Evolutionary conservation across 2,888 invertebrate species (phyloP).

Genomic region (Scaptomyza cyrtandrae): DNA sequence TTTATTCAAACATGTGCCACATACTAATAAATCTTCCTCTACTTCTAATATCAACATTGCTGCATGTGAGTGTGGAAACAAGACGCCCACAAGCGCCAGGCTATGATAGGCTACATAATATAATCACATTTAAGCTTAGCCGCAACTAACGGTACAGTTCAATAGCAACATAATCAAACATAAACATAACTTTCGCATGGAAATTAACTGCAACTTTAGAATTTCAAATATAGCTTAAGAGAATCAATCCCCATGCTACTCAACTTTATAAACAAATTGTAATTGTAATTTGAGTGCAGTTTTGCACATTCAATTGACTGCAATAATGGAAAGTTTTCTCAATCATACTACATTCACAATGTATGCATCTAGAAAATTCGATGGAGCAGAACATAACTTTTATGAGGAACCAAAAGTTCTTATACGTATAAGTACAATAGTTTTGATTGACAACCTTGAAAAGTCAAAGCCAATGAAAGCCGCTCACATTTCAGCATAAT

Average conservation of each 20-base stretch:
- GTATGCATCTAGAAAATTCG: slow-evolving; percentile 50
- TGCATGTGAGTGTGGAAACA: slow-evolving; percentile 58
- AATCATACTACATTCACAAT: slow-evolving; percentile 1
- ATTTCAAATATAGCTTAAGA: slow-evolving; percentile 3
- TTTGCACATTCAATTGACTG: slow-evolving; percentile 59
- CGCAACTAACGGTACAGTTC: not conserved
- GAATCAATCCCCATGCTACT: not conserved
- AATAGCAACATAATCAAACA: not conserved
- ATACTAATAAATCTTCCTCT: not conserved
- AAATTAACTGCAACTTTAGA: slow-evolving; percentile 33
- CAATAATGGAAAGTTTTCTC: slow-evolving; percentile 69
- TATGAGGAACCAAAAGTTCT: slow-evolving; percentile 23
- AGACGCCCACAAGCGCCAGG: slow-evolving; percentile 52
- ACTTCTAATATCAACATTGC: slow-evolving; percentile 7
- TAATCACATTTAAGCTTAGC: not conserved
- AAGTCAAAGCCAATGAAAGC: slow-evolving; percentile 13
- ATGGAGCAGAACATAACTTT: slow-evolving; percentile 19
- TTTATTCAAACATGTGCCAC: slow-evolving; percentile 12
- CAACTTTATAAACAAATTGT: slow-evolving; percentile 55
- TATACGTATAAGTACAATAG: slow-evolving; percentile 7
- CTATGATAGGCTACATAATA: not conserved
- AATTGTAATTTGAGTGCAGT: slow-evolving; percentile 61
- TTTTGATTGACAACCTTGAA: slow-evolving; percentile 43
- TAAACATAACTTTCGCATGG: not conserved
- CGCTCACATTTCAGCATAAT: slow-evolving; percentile 8